Evolutionary conservation across 2,797 vertebrate species (phyloP).

Genomic region (Spea hammondii): DNA sequence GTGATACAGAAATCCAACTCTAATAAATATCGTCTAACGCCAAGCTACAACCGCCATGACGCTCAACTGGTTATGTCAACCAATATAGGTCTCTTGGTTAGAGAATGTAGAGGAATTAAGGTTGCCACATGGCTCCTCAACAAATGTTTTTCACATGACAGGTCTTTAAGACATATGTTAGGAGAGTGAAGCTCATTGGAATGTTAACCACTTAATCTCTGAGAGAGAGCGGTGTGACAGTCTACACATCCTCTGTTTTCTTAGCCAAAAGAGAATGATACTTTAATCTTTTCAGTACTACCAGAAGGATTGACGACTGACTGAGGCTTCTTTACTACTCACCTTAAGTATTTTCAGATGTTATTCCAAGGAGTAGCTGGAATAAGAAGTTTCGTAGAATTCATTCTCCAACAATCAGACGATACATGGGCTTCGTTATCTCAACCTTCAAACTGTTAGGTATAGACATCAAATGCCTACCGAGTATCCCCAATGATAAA

Average conservation of each 20-base stretch:
- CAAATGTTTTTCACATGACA: slow-evolving; percentile 72
- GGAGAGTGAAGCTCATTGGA: slow-evolving; percentile 69
- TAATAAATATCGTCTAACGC: no score
- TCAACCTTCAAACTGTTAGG: no score
- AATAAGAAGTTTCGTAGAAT: neutral
- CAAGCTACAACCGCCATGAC: slow-evolving; percentile 50
- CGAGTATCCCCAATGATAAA: no score
- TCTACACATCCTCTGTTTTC: slow-evolving; percentile 7
- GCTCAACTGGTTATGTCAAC: slow-evolving; percentile 29
- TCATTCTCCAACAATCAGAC: no score
- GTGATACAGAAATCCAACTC: no score
- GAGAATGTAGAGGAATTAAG: neutral
- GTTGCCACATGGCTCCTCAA: slow-evolving; percentile 57
- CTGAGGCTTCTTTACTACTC: neutral
- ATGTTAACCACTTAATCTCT: slow-evolving; percentile 53
- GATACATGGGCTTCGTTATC: no score
- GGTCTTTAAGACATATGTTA: slow-evolving; percentile 73
- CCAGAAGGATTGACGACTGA: slow-evolving; percentile 3
- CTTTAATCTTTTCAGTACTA: slow-evolving; percentile 17
- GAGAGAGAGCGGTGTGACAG: slow-evolving; percentile 8
- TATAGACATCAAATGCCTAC: no score
- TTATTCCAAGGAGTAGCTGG: neutral
- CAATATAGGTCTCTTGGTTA: slow-evolving; percentile 43
- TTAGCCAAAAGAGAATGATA: neutral
- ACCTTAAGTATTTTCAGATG: slow-evolving; percentile 32